Evolutionary conservation across 2,888 invertebrate genomes (phyloP).

Genomic region (Cryptus viduatorius): DNA sequence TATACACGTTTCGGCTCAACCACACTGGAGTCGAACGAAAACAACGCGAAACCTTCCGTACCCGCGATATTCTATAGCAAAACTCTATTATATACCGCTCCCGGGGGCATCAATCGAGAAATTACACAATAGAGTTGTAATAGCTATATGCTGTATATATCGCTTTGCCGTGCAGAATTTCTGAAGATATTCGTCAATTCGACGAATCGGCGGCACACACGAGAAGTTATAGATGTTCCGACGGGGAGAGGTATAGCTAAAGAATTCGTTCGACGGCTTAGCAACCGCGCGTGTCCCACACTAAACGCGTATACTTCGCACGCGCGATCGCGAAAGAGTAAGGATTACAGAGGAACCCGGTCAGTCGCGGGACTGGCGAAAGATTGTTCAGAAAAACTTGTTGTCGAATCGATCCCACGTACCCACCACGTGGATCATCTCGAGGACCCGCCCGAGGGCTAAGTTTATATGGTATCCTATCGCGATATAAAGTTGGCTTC

Average conservation of each 20-base stretch:
- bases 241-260: not conserved
- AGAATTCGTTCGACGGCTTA: not conserved
- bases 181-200: not conserved
- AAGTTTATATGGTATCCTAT: not conserved
- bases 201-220: slow-evolving; percentile 18
- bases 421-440: slow-evolving; percentile 7
- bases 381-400: slow-evolving; percentile 2
- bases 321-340: not conserved
- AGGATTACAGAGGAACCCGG: not conserved
- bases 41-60: not conserved
- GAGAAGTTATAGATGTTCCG: slow-evolving; percentile 6
- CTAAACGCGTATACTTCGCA: not conserved
- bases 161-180: not conserved
- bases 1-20: slow-evolving; percentile 12
- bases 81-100: slow-evolving; percentile 7
- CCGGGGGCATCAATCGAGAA: slow-evolving; percentile 26
- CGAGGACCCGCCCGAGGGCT: slow-evolving; percentile 4
- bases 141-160: slow-evolving; percentile 1
- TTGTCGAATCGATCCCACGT: slow-evolving; percentile 15
- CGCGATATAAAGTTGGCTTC: not conserved
- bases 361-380: not conserved
- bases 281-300: slow-evolving; percentile 6
- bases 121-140: slow-evolving; percentile 37
- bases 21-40: not conserved
- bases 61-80: not conserved